phyloP scores from a whole-genome alignment of 2,888 invertebrate genomes.

The Platycheirus rosarum region DNA sequence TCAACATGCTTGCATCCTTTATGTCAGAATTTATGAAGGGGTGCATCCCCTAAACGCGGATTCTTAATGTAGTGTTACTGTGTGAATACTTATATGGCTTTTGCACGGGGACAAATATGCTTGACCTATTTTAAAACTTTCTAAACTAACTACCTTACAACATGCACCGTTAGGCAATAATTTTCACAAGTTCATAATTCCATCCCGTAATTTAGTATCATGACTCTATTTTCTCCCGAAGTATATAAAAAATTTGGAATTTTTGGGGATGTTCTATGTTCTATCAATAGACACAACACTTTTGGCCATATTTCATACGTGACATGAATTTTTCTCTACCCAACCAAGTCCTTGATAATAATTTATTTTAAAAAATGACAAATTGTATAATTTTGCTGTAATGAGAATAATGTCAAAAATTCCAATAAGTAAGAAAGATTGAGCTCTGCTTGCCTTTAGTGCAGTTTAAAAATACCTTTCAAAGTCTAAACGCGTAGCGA shows the following conservation, averaged over 20 bases:
- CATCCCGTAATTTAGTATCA: slow-evolving; percentile 4
- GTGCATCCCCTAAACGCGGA: neutral
- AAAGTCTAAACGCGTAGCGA: slow-evolving; percentile 29
- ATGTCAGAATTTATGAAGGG: neutral
- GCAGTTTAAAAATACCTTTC: slow-evolving; percentile 10
- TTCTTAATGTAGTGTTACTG: neutral
- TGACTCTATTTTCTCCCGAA: neutral
- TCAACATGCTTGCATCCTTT: no score
- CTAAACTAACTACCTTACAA: slow-evolving; percentile 3
- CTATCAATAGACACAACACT: neutral
- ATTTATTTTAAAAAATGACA: slow-evolving; percentile 21
- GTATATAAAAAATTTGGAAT: slow-evolving; percentile 9
- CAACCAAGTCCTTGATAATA: neutral
- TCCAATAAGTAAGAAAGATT: slow-evolving; percentile 31
- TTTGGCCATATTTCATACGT: slow-evolving; percentile 18
- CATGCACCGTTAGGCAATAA: slow-evolving; percentile 18
- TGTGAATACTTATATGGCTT: neutral
- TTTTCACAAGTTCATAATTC: neutral
- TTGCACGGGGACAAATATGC: neutral
- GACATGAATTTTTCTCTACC: slow-evolving; percentile 12
- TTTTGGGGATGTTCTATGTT: neutral
- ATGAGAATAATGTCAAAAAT: slow-evolving; percentile 20
- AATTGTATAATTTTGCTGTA: neutral
- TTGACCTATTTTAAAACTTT: slow-evolving; percentile 7
- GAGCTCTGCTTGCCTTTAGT: neutral